These are phyloP conservation scores for Distichodus sexfasciatus DNA, from an alignment of 2,797 vertebrate genomes.

Conservation along the genomic window DNA sequence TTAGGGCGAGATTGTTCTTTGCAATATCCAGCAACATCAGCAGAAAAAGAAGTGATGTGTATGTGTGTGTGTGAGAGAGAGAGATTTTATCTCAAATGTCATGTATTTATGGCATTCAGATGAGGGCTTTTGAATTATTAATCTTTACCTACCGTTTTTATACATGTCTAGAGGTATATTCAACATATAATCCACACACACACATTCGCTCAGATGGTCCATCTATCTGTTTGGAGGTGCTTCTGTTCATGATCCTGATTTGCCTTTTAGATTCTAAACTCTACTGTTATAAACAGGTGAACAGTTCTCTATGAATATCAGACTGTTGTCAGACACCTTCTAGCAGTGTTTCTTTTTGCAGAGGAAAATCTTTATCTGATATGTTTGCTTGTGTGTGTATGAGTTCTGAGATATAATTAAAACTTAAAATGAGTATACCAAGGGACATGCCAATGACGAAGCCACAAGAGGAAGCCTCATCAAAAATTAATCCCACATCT, in stretches of 20 bases:
- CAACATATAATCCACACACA: too few species aligned
- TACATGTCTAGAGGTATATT: background rate
- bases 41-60: background rate
- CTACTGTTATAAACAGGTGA: too few species aligned
- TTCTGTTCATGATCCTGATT: too few species aligned
- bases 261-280: too few species aligned
- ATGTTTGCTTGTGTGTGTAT: background rate
- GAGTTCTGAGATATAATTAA: background rate
- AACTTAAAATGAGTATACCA: background rate
- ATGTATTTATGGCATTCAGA: slow-evolving; percentile 12
- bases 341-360: too few species aligned
- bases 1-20: background rate
- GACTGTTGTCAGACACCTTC: too few species aligned
- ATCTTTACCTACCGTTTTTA: background rate
- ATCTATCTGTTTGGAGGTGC: too few species aligned
- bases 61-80: background rate
- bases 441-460: slow-evolving; percentile 3
- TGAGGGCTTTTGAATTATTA: background rate
- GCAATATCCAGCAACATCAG: background rate
- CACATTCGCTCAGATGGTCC: too few species aligned
- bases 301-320: too few species aligned
- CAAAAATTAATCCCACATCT: slow-evolving; percentile 13
- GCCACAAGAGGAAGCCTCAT: background rate
- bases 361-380: background rate
- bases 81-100: background rate